Evolutionary conservation across 2,113 vertebrate species (phyloP), one percentile per base, ranked within the genome.

Genomic region (Scartelaos histophorus): DNA sequence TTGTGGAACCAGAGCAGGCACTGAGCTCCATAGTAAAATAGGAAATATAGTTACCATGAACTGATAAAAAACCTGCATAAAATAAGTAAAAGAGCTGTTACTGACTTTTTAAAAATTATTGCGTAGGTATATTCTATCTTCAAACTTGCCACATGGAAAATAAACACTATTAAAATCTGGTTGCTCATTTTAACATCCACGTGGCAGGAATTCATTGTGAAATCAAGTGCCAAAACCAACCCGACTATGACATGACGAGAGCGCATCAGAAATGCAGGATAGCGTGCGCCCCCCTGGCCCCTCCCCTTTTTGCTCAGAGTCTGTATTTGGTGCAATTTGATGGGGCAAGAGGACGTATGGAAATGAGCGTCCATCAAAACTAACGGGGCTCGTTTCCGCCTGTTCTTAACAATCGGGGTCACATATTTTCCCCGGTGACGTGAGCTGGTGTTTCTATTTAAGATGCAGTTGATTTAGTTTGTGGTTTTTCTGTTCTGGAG

Each of bases 251-350:
- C 56, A 25, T 58, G 60, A 62, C 29, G 25, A 35, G 43, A 43
- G 34, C 61, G 43, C 29, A 38, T 64, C 46, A 24, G 25, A 66
- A 54, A 34, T 3, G 1, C 45, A 70, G 22, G 57, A 34, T 56
- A 49, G 70, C 47, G 29, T 29, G 29, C 29, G 29, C 29, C 78
- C 10, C 38, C 38, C 38, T 9, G 10, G 4, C 29, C 38, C 38
- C 38, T 10, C 9, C 38, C 38, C 38, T 38, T 6, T 10, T 6
- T 38, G 6, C 38, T 38, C 85, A 84, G 81, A 89, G 85, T 88
- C 75, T 85, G 86, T 87, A 92, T 90, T 91, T 88, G 86, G 87
- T 92, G 81, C 85, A 92, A 90, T 93, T 92, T 92, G 92, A 93
- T 90, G 90, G 89, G 29, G 84, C 67, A 57, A 45, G 80, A 83